Evolutionary conservation across 2,797 vertebrate genomes (phyloP).

Genomic region (Diplodus sargus): DNA sequence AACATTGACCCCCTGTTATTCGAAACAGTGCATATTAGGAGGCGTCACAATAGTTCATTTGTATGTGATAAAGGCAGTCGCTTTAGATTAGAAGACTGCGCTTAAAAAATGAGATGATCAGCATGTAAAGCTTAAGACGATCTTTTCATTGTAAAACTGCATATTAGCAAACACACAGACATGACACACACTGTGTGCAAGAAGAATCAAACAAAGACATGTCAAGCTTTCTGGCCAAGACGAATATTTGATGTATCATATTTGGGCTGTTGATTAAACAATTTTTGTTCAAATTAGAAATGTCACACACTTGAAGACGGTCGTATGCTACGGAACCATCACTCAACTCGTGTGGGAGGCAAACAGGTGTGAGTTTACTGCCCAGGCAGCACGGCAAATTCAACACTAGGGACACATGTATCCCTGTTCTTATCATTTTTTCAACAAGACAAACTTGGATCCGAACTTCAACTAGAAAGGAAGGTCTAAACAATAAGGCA

Average conservation of each 20-base stretch:
- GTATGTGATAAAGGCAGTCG: conserved; percentile 61
- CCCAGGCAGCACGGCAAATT: conserved; percentile 6
- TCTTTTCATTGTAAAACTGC: conserved; percentile 31
- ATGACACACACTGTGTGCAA: conserved; percentile 40
- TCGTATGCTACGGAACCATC: conserved; percentile 17
- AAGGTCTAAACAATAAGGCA: conserved; percentile 46
- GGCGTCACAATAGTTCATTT: conserved; percentile 52
- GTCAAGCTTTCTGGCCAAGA: conserved; percentile 6
- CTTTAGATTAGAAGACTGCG: conserved; percentile 50
- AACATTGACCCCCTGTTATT: conserved; percentile 52
- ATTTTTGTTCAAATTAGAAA: neutral
- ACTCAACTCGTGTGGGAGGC: conserved; percentile 16
- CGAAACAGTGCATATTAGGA: conserved; percentile 77
- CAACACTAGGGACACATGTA: neutral
- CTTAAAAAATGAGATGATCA: conserved; percentile 75
- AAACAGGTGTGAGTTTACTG: conserved; percentile 19
- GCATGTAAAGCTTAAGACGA: conserved; percentile 25
- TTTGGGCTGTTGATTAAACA: neutral
- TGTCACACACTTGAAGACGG: neutral
- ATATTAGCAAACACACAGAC: conserved; percentile 29
- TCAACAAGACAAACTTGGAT: conserved; percentile 10
- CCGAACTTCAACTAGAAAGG: neutral
- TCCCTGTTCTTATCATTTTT: neutral
- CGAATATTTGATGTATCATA: neutral
- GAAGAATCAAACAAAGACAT: neutral